Percentiles rank a stretch among this genome's conserved stretches.
These are phyloP conservation scores for Onychomys leucogaster DNA, from an alignment of 2,797 vertebrate genomes.

Conservation along the genomic window DNA sequence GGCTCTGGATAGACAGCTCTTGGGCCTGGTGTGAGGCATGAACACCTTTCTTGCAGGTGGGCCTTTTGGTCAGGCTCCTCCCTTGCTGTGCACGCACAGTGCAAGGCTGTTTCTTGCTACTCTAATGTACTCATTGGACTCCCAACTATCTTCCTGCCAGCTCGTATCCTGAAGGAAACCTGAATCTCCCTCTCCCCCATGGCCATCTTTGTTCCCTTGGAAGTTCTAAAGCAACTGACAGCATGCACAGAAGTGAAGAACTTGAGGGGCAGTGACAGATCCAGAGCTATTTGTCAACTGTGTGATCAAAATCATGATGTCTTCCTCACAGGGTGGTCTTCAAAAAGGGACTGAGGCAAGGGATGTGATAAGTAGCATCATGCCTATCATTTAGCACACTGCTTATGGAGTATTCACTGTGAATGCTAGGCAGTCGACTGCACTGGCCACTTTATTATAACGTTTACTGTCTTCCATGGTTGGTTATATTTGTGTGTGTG, in stretches of 20 bases:
- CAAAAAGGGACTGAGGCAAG: constrained; percentile 45
- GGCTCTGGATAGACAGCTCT: neutral
- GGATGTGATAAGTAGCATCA: neutral
- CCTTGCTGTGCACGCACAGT: accelerated
- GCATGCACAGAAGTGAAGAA: neutral
- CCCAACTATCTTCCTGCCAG: neutral
- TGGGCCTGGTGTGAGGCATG: neutral
- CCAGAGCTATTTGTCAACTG: neutral
- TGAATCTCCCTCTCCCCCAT: neutral
- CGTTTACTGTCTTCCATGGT: neutral
- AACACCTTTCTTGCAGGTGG: neutral
- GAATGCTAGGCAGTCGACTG: neutral
- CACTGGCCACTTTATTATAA: neutral
- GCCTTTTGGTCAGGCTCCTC: neutral
- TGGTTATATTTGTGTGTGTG: neutral
- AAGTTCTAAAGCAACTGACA: neutral
- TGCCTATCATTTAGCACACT: neutral
- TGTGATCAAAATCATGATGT: neutral
- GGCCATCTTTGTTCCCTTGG: neutral
- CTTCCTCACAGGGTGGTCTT: neutral
- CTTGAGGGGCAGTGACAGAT: neutral
- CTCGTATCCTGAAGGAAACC: neutral
- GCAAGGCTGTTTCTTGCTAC: neutral
- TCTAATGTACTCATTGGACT: neutral
- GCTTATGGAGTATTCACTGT: constrained; percentile 32